Percentiles rank a stretch among this genome's conserved stretches.
These are phyloP conservation scores for Colaptes auratus DNA, from an alignment of 2,113 vertebrate species.

Conservation along the genomic window DNA sequence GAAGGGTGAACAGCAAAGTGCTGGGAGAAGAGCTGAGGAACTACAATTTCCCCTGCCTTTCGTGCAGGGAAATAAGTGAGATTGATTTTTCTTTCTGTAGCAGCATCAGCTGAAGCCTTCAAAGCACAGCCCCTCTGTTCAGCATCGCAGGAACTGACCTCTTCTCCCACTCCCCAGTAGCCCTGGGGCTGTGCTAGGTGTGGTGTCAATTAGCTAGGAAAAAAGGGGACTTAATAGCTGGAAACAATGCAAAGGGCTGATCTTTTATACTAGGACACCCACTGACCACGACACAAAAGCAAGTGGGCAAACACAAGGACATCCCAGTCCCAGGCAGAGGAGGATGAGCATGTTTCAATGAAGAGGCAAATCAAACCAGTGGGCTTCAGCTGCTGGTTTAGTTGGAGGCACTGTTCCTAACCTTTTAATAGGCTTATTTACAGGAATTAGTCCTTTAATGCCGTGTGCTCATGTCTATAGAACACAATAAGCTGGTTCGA, in stretches of 20 bases:
- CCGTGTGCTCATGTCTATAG: background rate
- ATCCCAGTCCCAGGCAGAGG: fast-evolving
- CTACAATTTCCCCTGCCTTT: fast-evolving
- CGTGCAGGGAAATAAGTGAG: background rate
- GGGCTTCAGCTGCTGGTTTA: background rate
- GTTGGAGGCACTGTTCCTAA: background rate
- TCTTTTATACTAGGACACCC: background rate
- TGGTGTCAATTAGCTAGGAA: background rate
- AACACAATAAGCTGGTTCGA: fast-evolving
- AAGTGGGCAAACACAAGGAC: background rate
- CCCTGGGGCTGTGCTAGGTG: background rate
- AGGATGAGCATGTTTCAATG: background rate
- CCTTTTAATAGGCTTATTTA: slow-evolving; percentile 37
- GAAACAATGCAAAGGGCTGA: background rate
- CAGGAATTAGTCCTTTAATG: slow-evolving; percentile 24
- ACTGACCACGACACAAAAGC: fast-evolving
- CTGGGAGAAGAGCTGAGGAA: background rate
- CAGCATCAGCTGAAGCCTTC: background rate
- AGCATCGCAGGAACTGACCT: background rate
- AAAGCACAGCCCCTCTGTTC: background rate
- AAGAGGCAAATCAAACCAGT: background rate
- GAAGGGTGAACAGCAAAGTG: background rate
- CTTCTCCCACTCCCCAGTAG: background rate
- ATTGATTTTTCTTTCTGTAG: background rate
- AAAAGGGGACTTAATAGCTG: background rate